Evolutionary conservation across 2,797 vertebrate species (phyloP), one percentile per base, ranked within the genome.

Genomic region (Borostomias antarcticus): DNA sequence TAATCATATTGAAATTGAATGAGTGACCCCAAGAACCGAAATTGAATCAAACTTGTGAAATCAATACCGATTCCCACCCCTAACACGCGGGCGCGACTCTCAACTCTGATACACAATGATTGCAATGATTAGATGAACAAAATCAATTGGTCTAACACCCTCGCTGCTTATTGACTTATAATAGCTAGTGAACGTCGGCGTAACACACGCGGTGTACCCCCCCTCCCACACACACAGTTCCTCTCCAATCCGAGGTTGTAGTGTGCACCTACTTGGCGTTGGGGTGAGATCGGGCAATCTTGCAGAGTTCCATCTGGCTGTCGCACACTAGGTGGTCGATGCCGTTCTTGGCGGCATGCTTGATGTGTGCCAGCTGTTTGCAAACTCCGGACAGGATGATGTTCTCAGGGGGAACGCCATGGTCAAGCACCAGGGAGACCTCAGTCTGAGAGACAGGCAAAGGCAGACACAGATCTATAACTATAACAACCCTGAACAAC

Each of bases 351-450:
- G 95, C 95, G 59, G 98, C 97, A 28, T 96, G 91, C 85, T 97
- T 99, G 78, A 99, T 93, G 83, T 96, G 95, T 65, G 96, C 94
- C 75, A 94, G 91, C 89, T 98, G 97, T 88, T 99, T 99, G 89
- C 96, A 99, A 79, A 95, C 93, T 78, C 94, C 95, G 58, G 95
- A 95, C 48, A 96, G 91, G 68, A 98, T 95, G 72, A 98, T 95
- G 72, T 95, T 95, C 79, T 98, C 95, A 69, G 96, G 93, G 82
- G 94, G 84, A 37, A 98, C 94, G 21, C 96, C 95, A 70, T 95
- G 90, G 76, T 94, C 93, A 89, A 97, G 92, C 73, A 96, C 93
- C 86, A 97, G 84, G 69, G 84, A 93, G 79, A 96, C 92, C 92
- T 99, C 98, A 81, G 91, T 91, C 98, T 99, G 80, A 15, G 58